Conservation (phyloP, 2,797 vertebrate genomes). For the Rhinoraja longicauda region DNA sequence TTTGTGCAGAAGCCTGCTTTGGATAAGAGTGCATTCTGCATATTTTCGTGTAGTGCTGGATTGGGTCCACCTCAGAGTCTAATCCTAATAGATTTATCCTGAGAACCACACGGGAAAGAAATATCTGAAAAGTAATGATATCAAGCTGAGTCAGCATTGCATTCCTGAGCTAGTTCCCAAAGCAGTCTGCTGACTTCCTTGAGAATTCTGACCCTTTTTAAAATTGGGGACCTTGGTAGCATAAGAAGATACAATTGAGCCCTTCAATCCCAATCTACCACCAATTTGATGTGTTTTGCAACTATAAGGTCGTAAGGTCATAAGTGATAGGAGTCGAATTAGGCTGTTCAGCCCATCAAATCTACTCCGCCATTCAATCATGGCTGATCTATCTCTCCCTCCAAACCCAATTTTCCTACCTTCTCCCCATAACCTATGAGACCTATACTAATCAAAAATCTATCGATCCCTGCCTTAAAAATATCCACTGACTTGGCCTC, state of each 20-base stretch:
- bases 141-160: background rate
- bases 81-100: slow-evolving; percentile 15
- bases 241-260: background rate
- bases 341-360: background rate
- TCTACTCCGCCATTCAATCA: background rate
- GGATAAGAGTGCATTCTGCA: slow-evolving; percentile 8
- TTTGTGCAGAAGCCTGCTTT: slow-evolving; percentile 24
- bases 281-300: no score
- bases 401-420: no score
- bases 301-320: no score
- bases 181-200: background rate
- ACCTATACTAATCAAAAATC: no score
- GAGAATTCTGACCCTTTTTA: background rate
- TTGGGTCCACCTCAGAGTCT: slow-evolving; percentile 8
- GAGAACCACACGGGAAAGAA: background rate
- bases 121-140: slow-evolving; percentile 22
- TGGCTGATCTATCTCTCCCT: background rate
- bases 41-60: slow-evolving; percentile 4
- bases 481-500: no score
- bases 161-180: slow-evolving; percentile 1
- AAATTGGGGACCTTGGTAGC: background rate
- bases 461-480: no score
- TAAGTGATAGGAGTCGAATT: no score
- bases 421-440: no score
- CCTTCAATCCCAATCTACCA: background rate